Base-by-base conservation (phyloP, 1,140 invertebrate genomes). In the Drosophila ananassae region DNA sequence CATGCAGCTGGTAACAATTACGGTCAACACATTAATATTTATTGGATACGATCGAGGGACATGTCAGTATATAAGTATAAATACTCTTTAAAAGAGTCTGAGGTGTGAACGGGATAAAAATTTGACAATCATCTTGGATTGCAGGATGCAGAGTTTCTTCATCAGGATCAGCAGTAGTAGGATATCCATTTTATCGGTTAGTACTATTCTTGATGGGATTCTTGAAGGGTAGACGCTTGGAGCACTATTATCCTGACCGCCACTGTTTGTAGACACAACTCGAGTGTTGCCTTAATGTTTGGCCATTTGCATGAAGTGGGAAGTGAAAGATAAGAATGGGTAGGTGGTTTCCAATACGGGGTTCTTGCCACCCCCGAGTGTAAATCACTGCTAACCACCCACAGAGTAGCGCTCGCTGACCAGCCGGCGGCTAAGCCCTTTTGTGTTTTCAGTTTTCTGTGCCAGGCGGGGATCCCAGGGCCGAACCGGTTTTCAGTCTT, bases 261-360 rank as follows among this genome's bases (percentile, higher is more conserved):
- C 9, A 25, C 47, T 67, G 63, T 63, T 32, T 52, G 59, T 66
- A 56, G 58, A 76, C 62, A 60, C 72, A 76, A 51, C 56, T 76
- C 58, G 71, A 77, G 74, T 77, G 74, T 77, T 60, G 62, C 74
- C 57, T 52, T 77, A 77, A 77, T 77, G 74, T 77, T 77, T 77
- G 74, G 73, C 73, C 72, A 76, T 76, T 76, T 74, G 74, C 62
- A 76, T 77, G 74, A 63, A 77, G 74, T 77, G 73, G 64, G 39
- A 22, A 34, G 47, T 25, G 41, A 13, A 25, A 21, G 54, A 48
- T 48, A 9, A 28, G 46, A 34, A 0, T 28, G 3, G 34, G 17
- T 3, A 24, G 55, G 13, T 47, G 41, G 39, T 30, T 21, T 22
- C 3, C 21, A 4, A 4, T 17, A 32, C 47, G 32, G 52, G 41